Conservation (phyloP, 2,888 invertebrate species). For the Athetis lepigone region DNA sequence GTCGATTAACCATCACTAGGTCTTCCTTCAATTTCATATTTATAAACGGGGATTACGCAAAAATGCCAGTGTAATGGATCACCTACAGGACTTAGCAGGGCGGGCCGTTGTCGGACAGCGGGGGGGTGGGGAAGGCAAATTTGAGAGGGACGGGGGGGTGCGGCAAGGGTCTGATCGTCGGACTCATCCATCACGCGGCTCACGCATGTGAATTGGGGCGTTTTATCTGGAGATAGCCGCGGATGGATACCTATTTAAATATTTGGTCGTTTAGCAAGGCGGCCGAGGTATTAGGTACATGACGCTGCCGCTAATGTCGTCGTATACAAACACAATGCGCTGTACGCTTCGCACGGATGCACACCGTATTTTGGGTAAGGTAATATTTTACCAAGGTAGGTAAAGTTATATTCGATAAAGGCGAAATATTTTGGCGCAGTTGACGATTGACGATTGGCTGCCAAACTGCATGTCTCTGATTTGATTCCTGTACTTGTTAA, state of each 20-base stretch:
- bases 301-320: slow-evolving; percentile 73
- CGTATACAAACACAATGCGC: slow-evolving; percentile 49
- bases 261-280: slow-evolving; percentile 85
- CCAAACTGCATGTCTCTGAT: too few relatives aligned
- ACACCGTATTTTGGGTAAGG: not conserved
- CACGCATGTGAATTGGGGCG: slow-evolving; percentile 91
- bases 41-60: slow-evolving; percentile 91
- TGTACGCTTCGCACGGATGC: not conserved
- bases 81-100: slow-evolving; percentile 88
- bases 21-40: slow-evolving; percentile 91
- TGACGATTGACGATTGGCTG: too few relatives aligned
- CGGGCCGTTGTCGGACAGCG: slow-evolving; percentile 74
- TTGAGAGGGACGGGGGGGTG: slow-evolving; percentile 82
- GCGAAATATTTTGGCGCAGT: too few relatives aligned
- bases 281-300: slow-evolving; percentile 66
- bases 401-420: not conserved
- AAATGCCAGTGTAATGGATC: slow-evolving; percentile 90
- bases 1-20: slow-evolving; percentile 90
- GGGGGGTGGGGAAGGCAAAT: slow-evolving; percentile 84
- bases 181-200: slow-evolving; percentile 89
- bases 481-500: too few relatives aligned
- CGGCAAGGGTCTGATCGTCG: slow-evolving; percentile 89
- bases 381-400: not conserved
- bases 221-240: slow-evolving; percentile 89
- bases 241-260: slow-evolving; percentile 88